Base-by-base conservation (phyloP, 92 coral and sea anemone species). In the Epizoanthus ramosus region DNA sequence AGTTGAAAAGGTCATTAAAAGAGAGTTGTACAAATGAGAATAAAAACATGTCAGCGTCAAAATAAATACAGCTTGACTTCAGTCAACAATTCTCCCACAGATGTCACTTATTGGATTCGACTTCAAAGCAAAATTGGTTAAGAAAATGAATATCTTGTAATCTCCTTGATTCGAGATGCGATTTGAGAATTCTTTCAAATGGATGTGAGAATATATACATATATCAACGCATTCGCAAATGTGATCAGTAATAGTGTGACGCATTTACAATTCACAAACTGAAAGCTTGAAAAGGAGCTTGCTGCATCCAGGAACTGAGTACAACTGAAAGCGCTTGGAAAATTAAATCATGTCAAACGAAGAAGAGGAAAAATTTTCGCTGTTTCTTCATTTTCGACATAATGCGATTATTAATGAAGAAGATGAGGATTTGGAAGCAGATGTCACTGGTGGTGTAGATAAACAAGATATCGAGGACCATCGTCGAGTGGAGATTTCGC, bases 401-500 rank as follows among this genome's bases (percentile, higher is more conserved):
- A 77, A 77, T 47, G 82, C 82, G 31, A 77, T 77, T 50, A 77
- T 77, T n/a, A 77, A 77, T 7, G 82, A 77, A 41, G 82, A 77
- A 1, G 82, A 77, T 15, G 82, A 77, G 66, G 82, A 58, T 21
- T 14, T 58, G 9, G 80, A 77, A 41, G 43, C 37, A n/a, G 58
- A 61, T 61, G 71, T 19, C 18, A 8, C 4, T 17, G 16, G 15
- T 14, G 58, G 53, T 15, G 17, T 4, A 15, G 58, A 6, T 22
- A 61, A 77, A 16, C 35, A 39, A 61, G 57, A 41, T 25, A 43
- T 19, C 10, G 82, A 77, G 23, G 14, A 50, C 12, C 19, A 33
- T 8, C 15, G 37, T 24, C 70, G 69, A 75, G 35, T 4, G 1
- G 69, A 57, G 47, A 14, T 60, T 31, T 77, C 82, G 43, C 2